These are phyloP conservation scores for Urechis unicinctus DNA, from an alignment of 2,888 invertebrate species.

Conservation along the genomic window DNA sequence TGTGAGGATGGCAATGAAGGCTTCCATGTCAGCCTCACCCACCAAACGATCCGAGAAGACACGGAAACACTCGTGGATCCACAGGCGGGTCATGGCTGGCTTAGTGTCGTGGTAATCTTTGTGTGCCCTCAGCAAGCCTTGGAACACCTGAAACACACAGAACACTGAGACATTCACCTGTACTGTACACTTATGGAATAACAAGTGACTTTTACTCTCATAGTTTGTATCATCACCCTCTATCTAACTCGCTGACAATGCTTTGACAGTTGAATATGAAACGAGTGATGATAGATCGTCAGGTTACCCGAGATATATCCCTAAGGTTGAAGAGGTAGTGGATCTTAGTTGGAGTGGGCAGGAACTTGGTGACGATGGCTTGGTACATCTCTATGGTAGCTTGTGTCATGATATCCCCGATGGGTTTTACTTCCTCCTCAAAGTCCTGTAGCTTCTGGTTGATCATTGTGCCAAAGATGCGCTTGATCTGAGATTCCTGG, in stretches of 20 bases:
- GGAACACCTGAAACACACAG: constrained; percentile 55
- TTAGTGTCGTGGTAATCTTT: constrained; percentile 72
- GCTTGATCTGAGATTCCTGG: constrained; percentile 57
- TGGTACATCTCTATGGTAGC: constrained; percentile 51
- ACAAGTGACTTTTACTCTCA: too few species aligned
- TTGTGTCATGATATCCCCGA: constrained; percentile 51
- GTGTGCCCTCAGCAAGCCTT: constrained; percentile 73
- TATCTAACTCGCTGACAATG: too few species aligned
- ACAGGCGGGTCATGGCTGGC: constrained; percentile 66
- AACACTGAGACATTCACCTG: too few species aligned
- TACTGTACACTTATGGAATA: too few species aligned
- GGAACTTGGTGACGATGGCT: constrained; percentile 41
- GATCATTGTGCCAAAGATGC: constrained; percentile 73
- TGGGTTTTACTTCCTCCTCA: constrained; percentile 68
- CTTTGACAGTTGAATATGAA: too few species aligned
- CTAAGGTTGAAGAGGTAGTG: constrained; percentile 52
- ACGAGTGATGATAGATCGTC: too few species aligned
- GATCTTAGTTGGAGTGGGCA: constrained; percentile 52
- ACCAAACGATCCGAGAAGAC: constrained; percentile 79
- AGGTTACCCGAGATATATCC: constrained; percentile 70
- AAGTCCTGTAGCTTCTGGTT: constrained; percentile 71
- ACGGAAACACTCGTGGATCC: constrained; percentile 76
- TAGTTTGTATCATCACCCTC: too few species aligned
- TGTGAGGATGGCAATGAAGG: constrained; percentile 67
- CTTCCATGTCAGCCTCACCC: constrained; percentile 70